Evolutionary conservation across 2,797 vertebrate genomes (phyloP).

Genomic region (Dipus sagitta): DNA sequence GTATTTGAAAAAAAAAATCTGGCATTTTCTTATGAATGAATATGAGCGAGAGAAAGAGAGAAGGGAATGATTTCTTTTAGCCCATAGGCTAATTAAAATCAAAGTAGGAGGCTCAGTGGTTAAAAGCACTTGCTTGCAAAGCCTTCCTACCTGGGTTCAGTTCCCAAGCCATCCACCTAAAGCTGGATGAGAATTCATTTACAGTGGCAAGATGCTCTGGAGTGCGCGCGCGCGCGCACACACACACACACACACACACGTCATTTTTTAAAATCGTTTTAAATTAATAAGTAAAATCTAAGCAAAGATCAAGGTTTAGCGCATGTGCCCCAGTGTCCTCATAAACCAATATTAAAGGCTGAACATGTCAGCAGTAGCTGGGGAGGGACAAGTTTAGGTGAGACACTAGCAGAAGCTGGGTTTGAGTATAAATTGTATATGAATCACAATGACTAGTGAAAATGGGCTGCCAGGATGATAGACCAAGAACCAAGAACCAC

Average conservation of each 20-base stretch:
- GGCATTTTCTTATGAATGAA: conserved; percentile 7
- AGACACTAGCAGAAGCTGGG: neutral
- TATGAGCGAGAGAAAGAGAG: neutral
- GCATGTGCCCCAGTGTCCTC: neutral
- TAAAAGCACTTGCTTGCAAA: no score
- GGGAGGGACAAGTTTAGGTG: neutral
- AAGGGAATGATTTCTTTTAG: neutral
- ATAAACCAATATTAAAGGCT: neutral
- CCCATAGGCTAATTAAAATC: neutral
- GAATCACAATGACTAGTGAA: neutral
- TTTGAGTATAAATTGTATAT: neutral
- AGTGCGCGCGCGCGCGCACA: no score
- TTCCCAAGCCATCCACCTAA: no score
- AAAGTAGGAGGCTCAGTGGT: neutral
- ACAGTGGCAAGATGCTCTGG: no score
- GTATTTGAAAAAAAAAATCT: conserved; percentile 15
- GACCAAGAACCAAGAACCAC: neutral
- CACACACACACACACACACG: no score
- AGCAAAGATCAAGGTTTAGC: neutral
- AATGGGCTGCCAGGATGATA: neutral
- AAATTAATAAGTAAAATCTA: conserved; percentile 20
- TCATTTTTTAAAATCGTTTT: no score
- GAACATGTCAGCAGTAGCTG: neutral
- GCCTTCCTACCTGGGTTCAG: no score
- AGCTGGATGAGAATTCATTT: no score